phyloP scores from a whole-genome alignment of 2,797 vertebrate species.

The Enteromius thamalakanensis region DNA sequence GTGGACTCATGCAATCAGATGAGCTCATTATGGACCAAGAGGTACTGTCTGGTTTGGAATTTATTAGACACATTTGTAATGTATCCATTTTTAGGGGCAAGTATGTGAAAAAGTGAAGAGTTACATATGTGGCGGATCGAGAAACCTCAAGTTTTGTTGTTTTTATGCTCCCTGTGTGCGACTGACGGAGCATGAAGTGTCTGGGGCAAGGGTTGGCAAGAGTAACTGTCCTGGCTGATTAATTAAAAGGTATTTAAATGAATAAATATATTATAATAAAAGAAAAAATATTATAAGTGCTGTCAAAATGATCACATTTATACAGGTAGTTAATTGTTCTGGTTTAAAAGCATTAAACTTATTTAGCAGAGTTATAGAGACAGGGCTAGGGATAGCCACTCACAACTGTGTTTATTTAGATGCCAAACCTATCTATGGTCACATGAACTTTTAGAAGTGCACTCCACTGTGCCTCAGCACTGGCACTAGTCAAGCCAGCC shows the following conservation, averaged over 20 bases:
- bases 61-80: conserved; percentile 59
- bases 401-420: neutral
- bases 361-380: neutral
- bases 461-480: too few species aligned
- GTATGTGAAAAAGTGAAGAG: conserved; percentile 35
- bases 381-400: neutral
- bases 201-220: neutral
- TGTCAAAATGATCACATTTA: neutral
- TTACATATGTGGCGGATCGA: conserved; percentile 13
- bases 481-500: too few species aligned
- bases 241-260: neutral
- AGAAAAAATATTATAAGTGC: neutral
- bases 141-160: neutral
- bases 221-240: neutral
- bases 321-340: neutral
- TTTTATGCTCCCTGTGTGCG: neutral
- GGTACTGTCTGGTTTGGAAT: conserved; percentile 58
- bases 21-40: conserved; percentile 51
- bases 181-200: neutral
- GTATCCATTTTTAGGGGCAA: conserved; percentile 43
- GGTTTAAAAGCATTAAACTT: neutral
- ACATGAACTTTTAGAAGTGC: too few species aligned
- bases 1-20: conserved; percentile 56
- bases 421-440: too few species aligned
- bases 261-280: too few species aligned